A percentile compares a stretch with the other conserved stretches of the same genome.
Evolutionary conservation across 2,888 invertebrate species (phyloP).

Genomic region (Ormyrus pomaceus): DNA sequence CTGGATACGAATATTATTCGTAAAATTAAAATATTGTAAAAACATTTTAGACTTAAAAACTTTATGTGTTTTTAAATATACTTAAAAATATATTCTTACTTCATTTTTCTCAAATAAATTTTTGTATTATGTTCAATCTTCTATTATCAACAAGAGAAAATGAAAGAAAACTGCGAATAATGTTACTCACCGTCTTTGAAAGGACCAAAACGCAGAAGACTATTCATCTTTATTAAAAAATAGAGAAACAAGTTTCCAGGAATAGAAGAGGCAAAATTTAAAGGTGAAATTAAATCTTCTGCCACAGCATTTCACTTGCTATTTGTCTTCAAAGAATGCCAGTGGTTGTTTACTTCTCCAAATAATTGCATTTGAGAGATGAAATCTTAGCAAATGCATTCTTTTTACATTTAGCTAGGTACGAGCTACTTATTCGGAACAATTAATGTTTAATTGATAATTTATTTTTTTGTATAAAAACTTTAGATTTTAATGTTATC

Average conservation of each 20-base stretch:
- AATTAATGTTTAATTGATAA: too few relatives aligned
- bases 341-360: not conserved
- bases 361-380: not conserved
- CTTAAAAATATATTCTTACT: too few relatives aligned
- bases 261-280: not conserved
- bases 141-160: too few relatives aligned
- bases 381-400: not conserved
- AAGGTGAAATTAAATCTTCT: slow-evolving; percentile 7
- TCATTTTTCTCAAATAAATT: too few relatives aligned
- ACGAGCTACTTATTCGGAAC: too few relatives aligned
- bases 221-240: slow-evolving; percentile 59
- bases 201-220: slow-evolving; percentile 62
- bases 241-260: not conserved
- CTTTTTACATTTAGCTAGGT: not conserved
- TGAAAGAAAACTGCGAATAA: not conserved
- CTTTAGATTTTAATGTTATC: too few relatives aligned
- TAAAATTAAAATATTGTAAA: too few relatives aligned
- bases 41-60: too few relatives aligned
- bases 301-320: slow-evolving; percentile 7
- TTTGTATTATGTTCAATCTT: too few relatives aligned
- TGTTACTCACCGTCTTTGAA: slow-evolving; percentile 63
- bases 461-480: too few relatives aligned
- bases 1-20: too few relatives aligned
- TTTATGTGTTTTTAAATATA: too few relatives aligned
- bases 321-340: slow-evolving; percentile 32